phyloP scores from a whole-genome alignment of 2,797 vertebrate genomes.

The Pogonophryne albipinna region DNA sequence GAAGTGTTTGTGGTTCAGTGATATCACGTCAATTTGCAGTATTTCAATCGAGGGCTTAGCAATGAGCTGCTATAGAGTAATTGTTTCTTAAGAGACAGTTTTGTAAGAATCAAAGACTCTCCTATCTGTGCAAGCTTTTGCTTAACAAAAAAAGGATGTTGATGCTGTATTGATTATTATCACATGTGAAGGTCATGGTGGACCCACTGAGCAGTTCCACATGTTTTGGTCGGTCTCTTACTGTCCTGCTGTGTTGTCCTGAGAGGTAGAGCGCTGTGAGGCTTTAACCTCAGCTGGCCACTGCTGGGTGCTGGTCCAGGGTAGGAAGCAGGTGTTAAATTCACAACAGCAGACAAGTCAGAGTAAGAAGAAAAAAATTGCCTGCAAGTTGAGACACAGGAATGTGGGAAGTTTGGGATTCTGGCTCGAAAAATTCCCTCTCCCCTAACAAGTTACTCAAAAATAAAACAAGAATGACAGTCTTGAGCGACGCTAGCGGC shows the following conservation, averaged over 20 bases:
- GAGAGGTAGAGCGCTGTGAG: slow-evolving; percentile 26
- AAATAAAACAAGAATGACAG: not conserved
- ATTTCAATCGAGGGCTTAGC: not conserved
- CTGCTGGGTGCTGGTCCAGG: slow-evolving; percentile 50
- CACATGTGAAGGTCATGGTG: slow-evolving; percentile 38
- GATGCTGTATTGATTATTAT: slow-evolving; percentile 39
- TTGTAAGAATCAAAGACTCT: slow-evolving; percentile 19
- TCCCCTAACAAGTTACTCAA: not conserved
- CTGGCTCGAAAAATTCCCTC: not conserved
- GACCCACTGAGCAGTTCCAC: slow-evolving; percentile 46
- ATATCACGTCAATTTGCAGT: slow-evolving; percentile 15
- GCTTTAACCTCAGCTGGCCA: slow-evolving; percentile 52
- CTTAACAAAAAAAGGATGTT: not conserved
- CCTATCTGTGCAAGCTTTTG: slow-evolving; percentile 10
- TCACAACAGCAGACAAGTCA: slow-evolving; percentile 52
- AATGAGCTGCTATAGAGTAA: slow-evolving; percentile 9
- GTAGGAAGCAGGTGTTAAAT: slow-evolving; percentile 65
- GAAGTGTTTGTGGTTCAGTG: slow-evolving; percentile 24
- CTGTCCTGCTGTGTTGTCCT: slow-evolving; percentile 47
- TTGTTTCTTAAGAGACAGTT: slow-evolving; percentile 12
- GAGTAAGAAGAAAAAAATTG: not conserved
- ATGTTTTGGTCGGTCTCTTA: slow-evolving; percentile 49
- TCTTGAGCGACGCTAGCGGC: not conserved
- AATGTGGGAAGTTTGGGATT: slow-evolving; percentile 46
- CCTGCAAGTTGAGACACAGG: slow-evolving; percentile 10